These are phyloP conservation scores for Schizothorax lantsangensis DNA, from an alignment of 2,797 vertebrate genomes.

Conservation along the genomic window DNA sequence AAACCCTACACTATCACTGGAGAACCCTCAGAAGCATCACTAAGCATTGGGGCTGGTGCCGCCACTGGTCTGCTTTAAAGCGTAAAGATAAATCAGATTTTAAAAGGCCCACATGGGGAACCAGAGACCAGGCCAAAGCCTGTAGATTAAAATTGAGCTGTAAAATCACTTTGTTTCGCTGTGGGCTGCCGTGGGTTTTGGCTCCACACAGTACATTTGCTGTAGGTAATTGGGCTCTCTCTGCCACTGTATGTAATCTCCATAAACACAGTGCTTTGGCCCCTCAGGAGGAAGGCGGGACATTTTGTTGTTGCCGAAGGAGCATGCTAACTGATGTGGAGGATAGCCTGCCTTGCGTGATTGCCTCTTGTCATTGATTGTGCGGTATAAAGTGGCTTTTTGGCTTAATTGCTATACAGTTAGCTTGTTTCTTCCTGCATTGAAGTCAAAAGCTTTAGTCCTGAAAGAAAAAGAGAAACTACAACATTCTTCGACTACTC, in stretches of 20 bases:
- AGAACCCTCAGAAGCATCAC: slow-evolving; percentile 61
- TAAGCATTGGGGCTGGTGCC: slow-evolving; percentile 57
- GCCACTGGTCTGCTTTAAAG: slow-evolving; percentile 70
- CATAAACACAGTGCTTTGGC: slow-evolving; percentile 63
- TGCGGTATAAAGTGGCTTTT: slow-evolving; percentile 41
- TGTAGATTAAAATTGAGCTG: slow-evolving; percentile 72
- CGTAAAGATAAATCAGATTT: slow-evolving; percentile 75
- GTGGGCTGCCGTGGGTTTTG: slow-evolving; percentile 64
- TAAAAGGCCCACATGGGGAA: slow-evolving; percentile 73
- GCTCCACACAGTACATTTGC: slow-evolving; percentile 67
- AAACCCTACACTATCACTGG: slow-evolving; percentile 60
- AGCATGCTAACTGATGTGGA: slow-evolving; percentile 69
- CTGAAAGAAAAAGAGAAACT: background rate
- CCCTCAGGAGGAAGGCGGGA: slow-evolving; percentile 39
- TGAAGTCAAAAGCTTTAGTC: slow-evolving; percentile 7
- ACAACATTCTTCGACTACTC: slow-evolving; percentile 7
- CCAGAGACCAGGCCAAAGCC: slow-evolving; percentile 69
- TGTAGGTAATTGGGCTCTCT: slow-evolving; percentile 73
- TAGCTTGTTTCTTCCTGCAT: slow-evolving; percentile 23
- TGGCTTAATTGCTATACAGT: slow-evolving; percentile 50
- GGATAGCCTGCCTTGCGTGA: slow-evolving; percentile 34
- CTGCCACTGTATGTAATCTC: slow-evolving; percentile 64
- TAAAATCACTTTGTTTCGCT: slow-evolving; percentile 79
- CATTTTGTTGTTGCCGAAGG: slow-evolving; percentile 49
- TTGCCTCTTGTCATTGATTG: slow-evolving; percentile 53